Evolutionary conservation across 2,113 vertebrate genomes (phyloP).

Genomic region (Syngnathoides biaculeatus): DNA sequence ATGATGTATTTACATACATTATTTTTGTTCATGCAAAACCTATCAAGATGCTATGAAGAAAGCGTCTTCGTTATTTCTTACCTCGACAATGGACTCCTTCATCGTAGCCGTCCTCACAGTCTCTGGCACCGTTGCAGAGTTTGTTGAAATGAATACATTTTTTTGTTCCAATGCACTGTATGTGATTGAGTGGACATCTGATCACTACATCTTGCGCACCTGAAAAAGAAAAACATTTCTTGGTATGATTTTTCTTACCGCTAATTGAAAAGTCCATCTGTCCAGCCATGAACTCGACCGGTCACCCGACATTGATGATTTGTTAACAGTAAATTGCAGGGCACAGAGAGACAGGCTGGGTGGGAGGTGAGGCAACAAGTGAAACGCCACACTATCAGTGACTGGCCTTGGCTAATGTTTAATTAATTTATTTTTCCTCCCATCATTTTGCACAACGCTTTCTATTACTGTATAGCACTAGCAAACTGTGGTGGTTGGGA

Average conservation of each 20-base stretch:
- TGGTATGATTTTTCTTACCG: not conserved
- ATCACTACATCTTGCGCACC: constrained; percentile 80
- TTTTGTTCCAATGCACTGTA: constrained; percentile 82
- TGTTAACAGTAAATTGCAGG: no score
- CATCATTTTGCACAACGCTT: no score
- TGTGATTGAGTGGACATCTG: constrained; percentile 84
- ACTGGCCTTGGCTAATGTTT: no score
- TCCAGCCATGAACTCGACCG: not conserved
- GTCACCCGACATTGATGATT: no score
- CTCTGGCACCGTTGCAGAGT: constrained; percentile 85
- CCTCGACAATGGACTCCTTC: constrained; percentile 92
- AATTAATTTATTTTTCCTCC: no score
- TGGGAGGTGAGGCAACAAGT: no score
- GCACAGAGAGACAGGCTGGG: no score
- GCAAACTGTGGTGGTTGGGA: no score
- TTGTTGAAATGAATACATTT: constrained; percentile 91
- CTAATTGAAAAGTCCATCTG: not conserved
- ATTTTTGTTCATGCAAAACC: constrained; percentile 30
- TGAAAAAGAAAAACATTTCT: constrained; percentile 53
- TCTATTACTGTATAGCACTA: no score
- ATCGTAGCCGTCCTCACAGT: constrained; percentile 88
- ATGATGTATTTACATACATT: constrained; percentile 34
- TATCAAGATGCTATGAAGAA: constrained; percentile 4
- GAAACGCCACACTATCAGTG: no score
- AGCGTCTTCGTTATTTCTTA: constrained; percentile 62